Percentiles rank a stretch among this genome's conserved stretches.
Evolutionary conservation across 2,797 vertebrate genomes (phyloP).

Genomic region (Acanthis flammea): DNA sequence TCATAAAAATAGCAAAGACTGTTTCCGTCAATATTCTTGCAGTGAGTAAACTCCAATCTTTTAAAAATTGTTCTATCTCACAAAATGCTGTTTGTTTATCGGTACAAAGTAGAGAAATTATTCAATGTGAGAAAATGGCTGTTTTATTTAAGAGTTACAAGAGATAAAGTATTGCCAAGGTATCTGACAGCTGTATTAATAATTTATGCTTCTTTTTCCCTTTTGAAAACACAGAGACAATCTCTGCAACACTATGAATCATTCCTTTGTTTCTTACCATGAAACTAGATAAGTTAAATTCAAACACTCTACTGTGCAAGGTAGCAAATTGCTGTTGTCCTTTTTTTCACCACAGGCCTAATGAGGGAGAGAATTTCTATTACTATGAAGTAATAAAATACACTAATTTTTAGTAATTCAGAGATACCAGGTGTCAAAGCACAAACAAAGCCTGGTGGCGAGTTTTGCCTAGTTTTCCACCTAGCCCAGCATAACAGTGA

Average conservation of each 20-base stretch:
- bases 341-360: background rate
- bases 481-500: fast-evolving
- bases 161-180: background rate
- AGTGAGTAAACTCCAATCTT: background rate
- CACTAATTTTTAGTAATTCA: background rate
- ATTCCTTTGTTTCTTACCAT: background rate
- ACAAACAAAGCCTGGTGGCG: background rate
- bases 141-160: slow-evolving; percentile 35
- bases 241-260: background rate
- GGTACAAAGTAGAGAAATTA: background rate
- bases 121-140: background rate
- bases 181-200: slow-evolving; percentile 14
- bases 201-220: background rate
- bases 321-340: background rate
- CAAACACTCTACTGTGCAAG: background rate
- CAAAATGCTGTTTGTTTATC: background rate
- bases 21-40: background rate
- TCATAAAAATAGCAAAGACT: background rate
- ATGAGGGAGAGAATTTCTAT: background rate
- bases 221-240: background rate
- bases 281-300: background rate
- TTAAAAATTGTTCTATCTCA: background rate
- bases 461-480: background rate
- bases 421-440: background rate
- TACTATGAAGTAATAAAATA: background rate